Base-by-base conservation (phyloP, 2,888 invertebrate genomes). In the Melieria crassipennis region DNA sequence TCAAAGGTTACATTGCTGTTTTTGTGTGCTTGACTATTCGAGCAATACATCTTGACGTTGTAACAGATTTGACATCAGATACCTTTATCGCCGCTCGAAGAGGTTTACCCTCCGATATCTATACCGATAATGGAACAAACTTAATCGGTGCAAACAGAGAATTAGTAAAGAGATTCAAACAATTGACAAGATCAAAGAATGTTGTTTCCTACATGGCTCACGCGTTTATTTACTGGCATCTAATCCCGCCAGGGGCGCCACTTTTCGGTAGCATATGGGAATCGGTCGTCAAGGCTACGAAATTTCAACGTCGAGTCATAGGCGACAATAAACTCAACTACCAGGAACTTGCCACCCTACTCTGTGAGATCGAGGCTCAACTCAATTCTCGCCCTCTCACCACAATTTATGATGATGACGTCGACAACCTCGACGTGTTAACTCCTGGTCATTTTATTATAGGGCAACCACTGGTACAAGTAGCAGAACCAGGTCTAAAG, bases 41-140 rank as follows among this genome's bases (percentile, higher is more conserved):
- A 7, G 65, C 68, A 7, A 7, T 68, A 3, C 69, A 65, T 30
- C 45, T 72, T 7, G 69, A 69, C 57, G 56, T 61, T 7, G 72
- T 69, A 5, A 56, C 72, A 7, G 62, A 48, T 30, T 11, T 72
- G 9, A 47, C 65, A 1, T 61, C 62, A 5, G 72, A 72, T 6
- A 45, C 30, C 63, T 2, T 71, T 11, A 13, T 68, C 4, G 72
- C 68, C 0, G 60, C 64, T 9, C 64, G 64, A 7, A 55, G 70
- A n/a, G 68, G 65, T 5, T 43, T 62, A 4, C 69, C 61, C 10
- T 71, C 65, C 16, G 73, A 73, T 13, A 47, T 73, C 3, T 65
- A 65, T 43, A 70, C 65, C 10, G 75, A 75, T 58, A 68, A 71
- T 30, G 71, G 73, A 46, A 73, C 72, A n/a, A 70, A 72, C 30